Evolutionary conservation across 92 coral and sea anemone genomes (phyloP).

Genomic region (Parazoanthus atlanticus): DNA sequence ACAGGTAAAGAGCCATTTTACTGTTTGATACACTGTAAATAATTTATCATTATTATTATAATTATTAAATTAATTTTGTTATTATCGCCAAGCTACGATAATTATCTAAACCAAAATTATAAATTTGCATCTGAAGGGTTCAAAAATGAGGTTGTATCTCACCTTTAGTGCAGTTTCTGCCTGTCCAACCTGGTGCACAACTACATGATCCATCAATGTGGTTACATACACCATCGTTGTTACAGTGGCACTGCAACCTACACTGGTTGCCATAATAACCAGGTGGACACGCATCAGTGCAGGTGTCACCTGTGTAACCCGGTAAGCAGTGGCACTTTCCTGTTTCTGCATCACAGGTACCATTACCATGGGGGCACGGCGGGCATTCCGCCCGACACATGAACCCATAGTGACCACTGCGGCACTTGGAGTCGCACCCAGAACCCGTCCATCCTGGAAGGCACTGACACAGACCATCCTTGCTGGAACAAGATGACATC

Average conservation of each 20-base stretch:
- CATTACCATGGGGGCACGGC: constrained; percentile 62
- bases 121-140: not conserved
- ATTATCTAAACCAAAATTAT: too few relatives aligned
- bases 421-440: constrained; percentile 59
- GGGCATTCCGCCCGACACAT: constrained; percentile 68
- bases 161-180: constrained; percentile 71
- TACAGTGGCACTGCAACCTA: constrained; percentile 58
- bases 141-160: not conserved
- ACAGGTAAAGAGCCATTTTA: too few relatives aligned
- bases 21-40: too few relatives aligned
- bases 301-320: constrained; percentile 75
- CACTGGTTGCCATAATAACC: constrained; percentile 75
- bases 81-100: too few relatives aligned
- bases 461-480: constrained; percentile 72
- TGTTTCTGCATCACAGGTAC: constrained; percentile 55
- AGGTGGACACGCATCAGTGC: constrained; percentile 70
- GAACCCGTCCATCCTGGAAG: constrained; percentile 71
- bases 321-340: constrained; percentile 68
- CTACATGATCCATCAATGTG: constrained; percentile 71
- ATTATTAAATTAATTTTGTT: too few relatives aligned
- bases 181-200: constrained; percentile 76
- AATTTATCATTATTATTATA: too few relatives aligned
- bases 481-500: constrained; percentile 61
- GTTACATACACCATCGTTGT: constrained; percentile 59
- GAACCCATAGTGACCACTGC: constrained; percentile 54